Evolutionary conservation across 2,888 invertebrate species (phyloP).

Genomic region (Drosophila basisetae): DNA sequence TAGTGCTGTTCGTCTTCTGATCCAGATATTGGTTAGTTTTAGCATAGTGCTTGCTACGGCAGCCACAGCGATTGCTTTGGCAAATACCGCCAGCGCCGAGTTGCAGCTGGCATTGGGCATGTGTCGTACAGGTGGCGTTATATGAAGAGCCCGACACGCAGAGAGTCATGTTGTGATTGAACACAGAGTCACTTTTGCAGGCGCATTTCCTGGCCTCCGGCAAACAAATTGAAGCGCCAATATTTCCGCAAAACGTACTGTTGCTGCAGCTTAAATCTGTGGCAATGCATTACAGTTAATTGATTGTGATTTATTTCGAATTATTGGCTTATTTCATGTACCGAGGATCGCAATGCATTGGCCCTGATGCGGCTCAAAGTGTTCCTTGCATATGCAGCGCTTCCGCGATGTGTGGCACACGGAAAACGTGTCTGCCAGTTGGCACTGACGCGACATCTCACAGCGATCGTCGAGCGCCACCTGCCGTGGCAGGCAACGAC

Average conservation of each 20-base stretch:
- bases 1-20: not conserved
- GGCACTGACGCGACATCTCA: slow-evolving; percentile 78
- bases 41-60: slow-evolving; percentile 45
- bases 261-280: slow-evolving; percentile 49
- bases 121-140: slow-evolving; percentile 41
- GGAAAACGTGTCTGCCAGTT: slow-evolving; percentile 67
- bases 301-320: not conserved
- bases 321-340: slow-evolving; percentile 24
- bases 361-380: slow-evolving; percentile 63
- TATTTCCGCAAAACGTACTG: slow-evolving; percentile 28
- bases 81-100: slow-evolving; percentile 56
- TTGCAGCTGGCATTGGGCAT: slow-evolving; percentile 61
- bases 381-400: slow-evolving; percentile 70
- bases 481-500: slow-evolving; percentile 75
- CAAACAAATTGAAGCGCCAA: slow-evolving; percentile 48
- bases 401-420: slow-evolving; percentile 60
- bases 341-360: slow-evolving; percentile 76
- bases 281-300: not conserved
- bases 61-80: slow-evolving; percentile 44
- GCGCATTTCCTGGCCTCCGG: slow-evolving; percentile 36
- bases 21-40: not conserved
- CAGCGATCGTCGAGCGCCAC: slow-evolving; percentile 69
- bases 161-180: slow-evolving; percentile 44
- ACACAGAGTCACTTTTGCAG: slow-evolving; percentile 41
- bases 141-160: slow-evolving; percentile 38